phyloP scores from a whole-genome alignment of 2,797 vertebrate genomes.

The Spondyliosoma cantharus region DNA sequence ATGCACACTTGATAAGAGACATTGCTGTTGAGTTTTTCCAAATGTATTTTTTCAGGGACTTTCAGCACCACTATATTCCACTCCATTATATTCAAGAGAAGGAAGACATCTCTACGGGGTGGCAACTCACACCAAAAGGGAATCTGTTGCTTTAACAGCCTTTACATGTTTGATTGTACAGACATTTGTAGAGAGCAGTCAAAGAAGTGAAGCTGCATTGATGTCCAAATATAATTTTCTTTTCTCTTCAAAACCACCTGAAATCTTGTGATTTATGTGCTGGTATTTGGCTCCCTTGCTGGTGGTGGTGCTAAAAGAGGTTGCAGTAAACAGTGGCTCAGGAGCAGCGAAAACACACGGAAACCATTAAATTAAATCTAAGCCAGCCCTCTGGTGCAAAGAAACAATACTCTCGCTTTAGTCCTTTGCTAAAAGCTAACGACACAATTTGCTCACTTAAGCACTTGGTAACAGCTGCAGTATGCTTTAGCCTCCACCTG shows the following conservation, averaged over 20 bases:
- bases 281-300: constrained; percentile 34
- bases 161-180: neutral
- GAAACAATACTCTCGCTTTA: constrained; percentile 48
- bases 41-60: too few relatives aligned
- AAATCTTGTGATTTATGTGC: constrained; percentile 32
- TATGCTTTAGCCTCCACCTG: constrained; percentile 47
- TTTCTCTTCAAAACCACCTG: constrained; percentile 20
- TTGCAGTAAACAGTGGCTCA: constrained; percentile 68
- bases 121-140: too few relatives aligned
- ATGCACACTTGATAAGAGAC: too few relatives aligned
- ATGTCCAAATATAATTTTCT: neutral
- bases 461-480: constrained; percentile 18
- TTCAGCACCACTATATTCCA: too few relatives aligned
- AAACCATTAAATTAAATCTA: constrained; percentile 72
- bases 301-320: constrained; percentile 51
- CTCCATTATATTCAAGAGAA: too few relatives aligned
- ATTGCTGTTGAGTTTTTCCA: too few relatives aligned
- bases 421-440: constrained; percentile 28
- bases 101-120: too few relatives aligned
- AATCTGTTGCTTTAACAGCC: neutral
- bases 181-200: neutral
- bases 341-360: constrained; percentile 63
- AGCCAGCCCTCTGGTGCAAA: constrained; percentile 51
- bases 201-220: constrained; percentile 11
- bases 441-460: constrained; percentile 32